Percentiles rank a stretch among this genome's conserved stretches.
Evolutionary conservation across 1,140 invertebrate species (phyloP).

Genomic region (Tetramorium alpestre): DNA sequence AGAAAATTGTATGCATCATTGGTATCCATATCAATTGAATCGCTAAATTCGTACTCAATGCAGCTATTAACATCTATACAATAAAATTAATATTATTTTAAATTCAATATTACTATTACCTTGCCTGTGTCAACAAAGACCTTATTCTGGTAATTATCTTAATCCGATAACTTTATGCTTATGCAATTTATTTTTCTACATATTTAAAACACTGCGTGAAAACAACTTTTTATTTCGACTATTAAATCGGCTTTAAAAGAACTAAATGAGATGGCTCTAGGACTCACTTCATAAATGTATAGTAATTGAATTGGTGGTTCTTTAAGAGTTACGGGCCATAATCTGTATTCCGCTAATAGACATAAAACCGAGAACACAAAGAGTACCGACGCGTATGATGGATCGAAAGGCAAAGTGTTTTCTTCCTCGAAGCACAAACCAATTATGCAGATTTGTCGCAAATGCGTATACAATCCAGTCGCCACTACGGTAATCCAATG

Average conservation of each 20-base stretch:
- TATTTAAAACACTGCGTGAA: background rate
- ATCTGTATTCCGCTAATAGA: conserved; percentile 82
- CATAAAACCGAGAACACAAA: conserved; percentile 82
- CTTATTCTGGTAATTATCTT: background rate
- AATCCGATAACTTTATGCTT: background rate
- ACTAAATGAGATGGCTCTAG: background rate
- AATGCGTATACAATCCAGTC: conserved; percentile 82
- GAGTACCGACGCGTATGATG: conserved; percentile 80
- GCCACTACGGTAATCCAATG: conserved; percentile 82
- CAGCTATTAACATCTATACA: conserved; percentile 81
- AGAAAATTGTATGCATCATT: conserved; percentile 78
- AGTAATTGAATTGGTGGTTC: conserved; percentile 82
- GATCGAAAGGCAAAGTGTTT: conserved; percentile 72
- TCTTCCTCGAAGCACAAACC: conserved; percentile 81
- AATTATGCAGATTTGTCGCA: conserved; percentile 83
- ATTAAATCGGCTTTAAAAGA: background rate
- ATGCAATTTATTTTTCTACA: background rate
- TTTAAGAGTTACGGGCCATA: conserved; percentile 83
- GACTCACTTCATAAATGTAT: conserved; percentile 83
- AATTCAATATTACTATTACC: background rate
- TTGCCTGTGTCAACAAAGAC: background rate
- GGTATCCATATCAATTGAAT: conserved; percentile 82
- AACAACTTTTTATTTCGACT: background rate
- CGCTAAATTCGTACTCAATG: conserved; percentile 81
- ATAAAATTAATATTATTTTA: background rate